Evolutionary conservation across 2,797 vertebrate species (phyloP).

Genomic region (Neopelma chrysocephalum): DNA sequence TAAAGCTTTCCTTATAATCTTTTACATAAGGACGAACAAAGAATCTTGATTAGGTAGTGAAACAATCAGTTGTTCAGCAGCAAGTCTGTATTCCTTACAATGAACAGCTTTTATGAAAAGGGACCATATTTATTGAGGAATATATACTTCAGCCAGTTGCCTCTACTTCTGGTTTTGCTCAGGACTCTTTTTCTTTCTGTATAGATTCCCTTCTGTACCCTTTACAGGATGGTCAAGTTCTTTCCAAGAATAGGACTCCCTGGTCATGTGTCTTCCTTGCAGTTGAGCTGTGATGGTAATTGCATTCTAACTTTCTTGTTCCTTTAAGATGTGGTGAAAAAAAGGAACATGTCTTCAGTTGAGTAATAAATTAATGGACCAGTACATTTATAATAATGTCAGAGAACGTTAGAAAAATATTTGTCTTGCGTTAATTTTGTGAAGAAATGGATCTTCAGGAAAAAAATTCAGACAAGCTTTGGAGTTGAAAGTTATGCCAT

Average conservation of each 20-base stretch:
- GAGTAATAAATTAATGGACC: background rate
- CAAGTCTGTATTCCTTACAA: constrained; percentile 4
- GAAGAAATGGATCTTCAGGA: background rate
- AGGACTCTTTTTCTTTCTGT: background rate
- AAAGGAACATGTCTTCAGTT: background rate
- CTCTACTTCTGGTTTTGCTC: background rate
- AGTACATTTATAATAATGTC: background rate
- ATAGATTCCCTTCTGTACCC: background rate
- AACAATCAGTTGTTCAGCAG: constrained; percentile 3
- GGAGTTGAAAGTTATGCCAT: background rate
- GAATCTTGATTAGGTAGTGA: constrained; percentile 19
- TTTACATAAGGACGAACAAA: background rate
- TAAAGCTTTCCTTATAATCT: background rate
- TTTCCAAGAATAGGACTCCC: background rate
- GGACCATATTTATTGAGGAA: background rate
- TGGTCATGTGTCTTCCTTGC: background rate
- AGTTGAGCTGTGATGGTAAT: background rate
- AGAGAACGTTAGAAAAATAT: background rate
- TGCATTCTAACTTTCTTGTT: background rate
- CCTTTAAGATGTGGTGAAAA: background rate
- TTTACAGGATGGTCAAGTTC: background rate
- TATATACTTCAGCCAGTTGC: background rate
- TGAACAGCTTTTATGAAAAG: background rate
- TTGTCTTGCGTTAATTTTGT: background rate
- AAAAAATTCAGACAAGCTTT: background rate